These are phyloP conservation scores for Heliconius cydno DNA, from an alignment of 2,888 invertebrate genomes.

Conservation along the genomic window DNA sequence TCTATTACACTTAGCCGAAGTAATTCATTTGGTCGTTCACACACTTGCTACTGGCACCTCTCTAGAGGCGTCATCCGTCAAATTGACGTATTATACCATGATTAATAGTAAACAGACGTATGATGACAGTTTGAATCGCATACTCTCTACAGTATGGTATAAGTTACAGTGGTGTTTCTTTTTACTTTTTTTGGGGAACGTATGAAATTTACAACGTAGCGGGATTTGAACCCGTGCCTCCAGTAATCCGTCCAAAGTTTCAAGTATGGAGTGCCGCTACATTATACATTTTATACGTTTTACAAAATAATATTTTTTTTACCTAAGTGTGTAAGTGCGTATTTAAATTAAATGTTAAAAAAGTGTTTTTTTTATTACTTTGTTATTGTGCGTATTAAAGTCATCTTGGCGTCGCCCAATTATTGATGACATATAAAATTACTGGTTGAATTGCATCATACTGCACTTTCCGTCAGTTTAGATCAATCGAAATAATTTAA, in stretches of 20 bases:
- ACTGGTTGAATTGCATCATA: too few relatives aligned
- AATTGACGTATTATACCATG: constrained; percentile 29
- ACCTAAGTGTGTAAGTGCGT: too few relatives aligned
- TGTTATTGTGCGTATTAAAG: too few relatives aligned
- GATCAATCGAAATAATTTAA: too few relatives aligned
- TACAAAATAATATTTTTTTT: too few relatives aligned
- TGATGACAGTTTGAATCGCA: constrained; percentile 14
- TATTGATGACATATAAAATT: too few relatives aligned
- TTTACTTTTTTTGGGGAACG: neutral
- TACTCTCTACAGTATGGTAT: neutral
- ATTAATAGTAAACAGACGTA: constrained; percentile 32
- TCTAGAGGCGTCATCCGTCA: constrained; percentile 31
- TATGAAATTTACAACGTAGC: neutral
- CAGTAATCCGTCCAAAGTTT: accelerated
- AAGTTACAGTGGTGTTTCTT: neutral
- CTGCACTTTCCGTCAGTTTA: too few relatives aligned
- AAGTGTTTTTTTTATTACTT: too few relatives aligned
- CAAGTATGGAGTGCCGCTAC: too few relatives aligned
- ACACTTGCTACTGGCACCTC: constrained; percentile 13
- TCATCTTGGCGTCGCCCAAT: too few relatives aligned
- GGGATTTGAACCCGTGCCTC: neutral
- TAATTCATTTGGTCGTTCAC: constrained; percentile 10
- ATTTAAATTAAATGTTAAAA: too few relatives aligned
- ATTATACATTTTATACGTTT: too few relatives aligned
- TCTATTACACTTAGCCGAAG: constrained; percentile 4